Evolutionary conservation across 35 echinoderm and acorn worm genomes (phyloP).

Genomic region (Lytechinus variegatus): DNA sequence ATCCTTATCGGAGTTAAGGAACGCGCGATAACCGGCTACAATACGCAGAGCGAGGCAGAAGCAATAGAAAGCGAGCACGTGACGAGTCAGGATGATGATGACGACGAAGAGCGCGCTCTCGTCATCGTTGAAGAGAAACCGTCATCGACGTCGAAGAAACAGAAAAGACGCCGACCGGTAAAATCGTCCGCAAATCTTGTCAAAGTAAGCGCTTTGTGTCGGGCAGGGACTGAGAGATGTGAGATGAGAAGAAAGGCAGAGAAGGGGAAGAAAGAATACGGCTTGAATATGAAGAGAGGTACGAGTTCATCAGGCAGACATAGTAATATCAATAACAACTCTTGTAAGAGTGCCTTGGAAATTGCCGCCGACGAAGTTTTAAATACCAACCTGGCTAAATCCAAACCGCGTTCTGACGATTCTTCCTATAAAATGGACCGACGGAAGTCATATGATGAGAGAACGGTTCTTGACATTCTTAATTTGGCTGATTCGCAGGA

Average conservation of each 20-base stretch:
- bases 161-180: not conserved
- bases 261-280: not conserved
- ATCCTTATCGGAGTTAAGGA: slow-evolving; percentile 27
- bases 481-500: not conserved
- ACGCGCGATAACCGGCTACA: not conserved
- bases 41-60: slow-evolving; percentile 28
- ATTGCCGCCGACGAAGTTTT: not conserved
- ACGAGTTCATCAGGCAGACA: not conserved
- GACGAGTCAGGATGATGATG: not conserved
- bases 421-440: not conserved
- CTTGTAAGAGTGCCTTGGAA: not conserved
- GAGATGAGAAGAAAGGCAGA: not conserved
- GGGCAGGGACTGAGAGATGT: not conserved
- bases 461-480: not conserved
- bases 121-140: slow-evolving; percentile 31
- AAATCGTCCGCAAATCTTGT: not conserved
- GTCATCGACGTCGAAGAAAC: not conserved
- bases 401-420: not conserved
- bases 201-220: slow-evolving; percentile 14
- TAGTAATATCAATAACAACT: not conserved
- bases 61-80: not conserved
- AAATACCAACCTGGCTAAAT: not conserved
- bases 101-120: not conserved
- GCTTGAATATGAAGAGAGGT: not conserved
- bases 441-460: not conserved